Evolutionary conservation across 2,797 vertebrate species (phyloP).

Genomic region (Carcharodon carcharias): DNA sequence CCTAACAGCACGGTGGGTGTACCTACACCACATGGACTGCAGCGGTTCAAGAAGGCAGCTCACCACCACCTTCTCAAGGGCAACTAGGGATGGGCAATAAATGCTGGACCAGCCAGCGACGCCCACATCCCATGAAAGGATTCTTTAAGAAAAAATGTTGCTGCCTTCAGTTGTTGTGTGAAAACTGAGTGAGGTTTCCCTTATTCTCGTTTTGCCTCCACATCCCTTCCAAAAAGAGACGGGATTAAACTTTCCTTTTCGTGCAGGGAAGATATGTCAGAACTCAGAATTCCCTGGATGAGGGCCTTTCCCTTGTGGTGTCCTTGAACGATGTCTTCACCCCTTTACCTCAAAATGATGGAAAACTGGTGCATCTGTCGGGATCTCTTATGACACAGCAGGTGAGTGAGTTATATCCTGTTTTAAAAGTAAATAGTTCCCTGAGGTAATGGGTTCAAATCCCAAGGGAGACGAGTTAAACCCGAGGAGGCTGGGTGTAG

Average conservation of each 20-base stretch:
- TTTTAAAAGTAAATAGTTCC: not conserved
- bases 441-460: not conserved
- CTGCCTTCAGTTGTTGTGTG: not conserved
- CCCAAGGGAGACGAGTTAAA: not conserved
- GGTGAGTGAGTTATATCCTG: no score
- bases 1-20: no score
- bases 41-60: no score
- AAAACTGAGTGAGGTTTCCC: not conserved
- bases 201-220: not conserved
- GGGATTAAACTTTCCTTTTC: not conserved
- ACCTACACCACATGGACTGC: no score
- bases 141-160: not conserved
- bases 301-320: conserved; percentile 79
- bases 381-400: conserved; percentile 69
- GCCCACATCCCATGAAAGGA: not conserved
- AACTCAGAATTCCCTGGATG: conserved; percentile 71
- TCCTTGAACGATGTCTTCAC: conserved; percentile 58
- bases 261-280: conserved; percentile 74
- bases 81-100: not conserved
- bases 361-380: conserved; percentile 73
- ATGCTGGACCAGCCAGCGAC: not conserved
- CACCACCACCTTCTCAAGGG: no score
- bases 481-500: not conserved
- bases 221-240: not conserved
- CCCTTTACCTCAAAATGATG: conserved; percentile 69